Evolutionary conservation across 2,888 invertebrate genomes (phyloP).

Genomic region (Meandrusa payeni): DNA sequence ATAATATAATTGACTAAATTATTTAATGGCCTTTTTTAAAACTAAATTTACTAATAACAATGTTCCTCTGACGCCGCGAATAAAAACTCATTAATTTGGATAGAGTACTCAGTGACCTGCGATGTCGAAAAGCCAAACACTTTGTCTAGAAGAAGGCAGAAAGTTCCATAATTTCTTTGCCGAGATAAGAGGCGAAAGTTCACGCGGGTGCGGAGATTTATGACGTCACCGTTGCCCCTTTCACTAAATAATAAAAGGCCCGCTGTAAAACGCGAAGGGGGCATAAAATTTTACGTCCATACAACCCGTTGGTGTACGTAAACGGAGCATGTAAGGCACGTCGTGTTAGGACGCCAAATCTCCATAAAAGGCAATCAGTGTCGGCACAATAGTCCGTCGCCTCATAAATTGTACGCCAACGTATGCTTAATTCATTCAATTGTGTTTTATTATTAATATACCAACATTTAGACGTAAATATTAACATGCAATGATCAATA

Average conservation of each 20-base stretch:
- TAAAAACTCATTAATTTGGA: constrained; percentile 4
- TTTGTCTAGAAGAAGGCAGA: constrained; percentile 77
- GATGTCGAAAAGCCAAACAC: constrained; percentile 74
- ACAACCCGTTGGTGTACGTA: constrained; percentile 73
- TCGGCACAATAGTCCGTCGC: constrained; percentile 60
- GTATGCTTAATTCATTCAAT: constrained; percentile 41
- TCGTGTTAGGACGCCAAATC: constrained; percentile 64
- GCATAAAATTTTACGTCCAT: constrained; percentile 79
- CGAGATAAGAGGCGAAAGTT: constrained; percentile 80
- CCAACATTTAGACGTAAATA: constrained; percentile 8
- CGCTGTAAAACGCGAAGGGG: constrained; percentile 76
- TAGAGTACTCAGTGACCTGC: constrained; percentile 69
- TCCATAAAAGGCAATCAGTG: constrained; percentile 76
- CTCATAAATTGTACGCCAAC: constrained; percentile 63
- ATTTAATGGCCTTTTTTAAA: too few species aligned
- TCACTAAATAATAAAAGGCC: constrained; percentile 80
- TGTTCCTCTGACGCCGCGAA: neutral
- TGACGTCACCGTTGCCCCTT: constrained; percentile 79
- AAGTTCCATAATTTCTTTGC: constrained; percentile 79
- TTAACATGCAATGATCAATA: neutral
- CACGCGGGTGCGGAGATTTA: constrained; percentile 80
- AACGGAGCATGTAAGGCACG: constrained; percentile 58
- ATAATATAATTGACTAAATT: too few species aligned
- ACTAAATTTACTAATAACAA: too few species aligned
- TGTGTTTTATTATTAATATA: constrained; percentile 21